phyloP scores from a whole-genome alignment of 1,140 invertebrate species.

The Nephotettix cincticeps region DNA sequence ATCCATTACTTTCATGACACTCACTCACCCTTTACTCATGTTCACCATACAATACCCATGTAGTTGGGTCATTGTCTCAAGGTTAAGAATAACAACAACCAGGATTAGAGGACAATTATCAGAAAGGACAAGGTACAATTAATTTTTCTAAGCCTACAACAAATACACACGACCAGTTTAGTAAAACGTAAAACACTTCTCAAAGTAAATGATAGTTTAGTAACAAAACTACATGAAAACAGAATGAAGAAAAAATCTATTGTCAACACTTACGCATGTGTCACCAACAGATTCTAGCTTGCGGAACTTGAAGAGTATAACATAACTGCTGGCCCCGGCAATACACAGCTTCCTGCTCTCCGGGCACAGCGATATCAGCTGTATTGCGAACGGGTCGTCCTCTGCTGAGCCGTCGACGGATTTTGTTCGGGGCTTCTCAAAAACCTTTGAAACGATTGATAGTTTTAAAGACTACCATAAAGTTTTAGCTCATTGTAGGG shows the following conservation, averaged over 20 bases:
- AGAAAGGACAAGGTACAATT: not conserved
- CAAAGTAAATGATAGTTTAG: too few species aligned
- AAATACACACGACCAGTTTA: not conserved
- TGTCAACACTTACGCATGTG: slow-evolving; percentile 66
- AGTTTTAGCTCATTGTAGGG: too few species aligned
- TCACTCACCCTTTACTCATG: too few species aligned
- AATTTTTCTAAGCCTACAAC: not conserved
- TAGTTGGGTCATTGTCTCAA: too few species aligned
- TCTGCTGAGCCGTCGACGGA: slow-evolving; percentile 57
- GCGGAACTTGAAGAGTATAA: slow-evolving; percentile 93
- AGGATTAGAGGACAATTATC: too few species aligned
- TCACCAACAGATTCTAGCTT: slow-evolving; percentile 86
- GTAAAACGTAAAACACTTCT: not conserved
- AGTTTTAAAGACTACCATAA: too few species aligned
- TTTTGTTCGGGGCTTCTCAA: slow-evolving; percentile 67
- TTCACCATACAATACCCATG: too few species aligned
- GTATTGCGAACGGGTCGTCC: slow-evolving; percentile 92
- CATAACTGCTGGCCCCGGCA: slow-evolving; percentile 87
- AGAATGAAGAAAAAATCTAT: too few species aligned
- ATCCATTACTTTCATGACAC: too few species aligned
- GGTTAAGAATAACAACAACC: too few species aligned
- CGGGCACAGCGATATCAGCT: slow-evolving; percentile 87
- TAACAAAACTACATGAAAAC: too few species aligned
- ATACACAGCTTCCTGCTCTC: slow-evolving; percentile 89
- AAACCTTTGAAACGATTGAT: slow-evolving; percentile 63